Percentiles rank a stretch among this genome's conserved stretches.
Conservation (phyloP, 2,797 vertebrate genomes). For the Rachycentron canadum region DNA sequence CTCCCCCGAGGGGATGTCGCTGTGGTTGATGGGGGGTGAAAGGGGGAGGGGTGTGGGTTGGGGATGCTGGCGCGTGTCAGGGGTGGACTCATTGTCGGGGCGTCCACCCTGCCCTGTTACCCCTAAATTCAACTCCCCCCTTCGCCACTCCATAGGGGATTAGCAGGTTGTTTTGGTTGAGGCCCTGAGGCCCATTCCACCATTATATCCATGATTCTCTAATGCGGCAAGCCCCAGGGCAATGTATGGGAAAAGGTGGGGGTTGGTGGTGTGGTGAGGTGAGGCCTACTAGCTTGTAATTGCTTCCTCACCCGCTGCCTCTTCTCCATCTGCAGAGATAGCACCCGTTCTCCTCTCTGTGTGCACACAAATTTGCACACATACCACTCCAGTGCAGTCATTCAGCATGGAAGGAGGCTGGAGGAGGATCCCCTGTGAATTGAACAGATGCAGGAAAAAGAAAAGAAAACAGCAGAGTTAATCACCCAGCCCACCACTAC, state of each 20-base stretch:
- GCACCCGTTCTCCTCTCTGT: slow-evolving; percentile 37
- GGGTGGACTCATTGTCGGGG: slow-evolving; percentile 71
- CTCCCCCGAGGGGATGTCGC: slow-evolving; percentile 57
- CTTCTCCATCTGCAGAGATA: slow-evolving; percentile 71
- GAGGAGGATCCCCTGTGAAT: slow-evolving; percentile 55
- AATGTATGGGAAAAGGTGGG: slow-evolving; percentile 54
- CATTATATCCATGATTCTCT: slow-evolving; percentile 81
- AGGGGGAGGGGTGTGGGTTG: slow-evolving; percentile 8
- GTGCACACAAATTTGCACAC: slow-evolving; percentile 28
- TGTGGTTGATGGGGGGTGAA: slow-evolving; percentile 43
- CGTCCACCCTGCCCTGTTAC: slow-evolving; percentile 64
- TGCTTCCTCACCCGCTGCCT: slow-evolving; percentile 71
- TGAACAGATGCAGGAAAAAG: slow-evolving; percentile 53
- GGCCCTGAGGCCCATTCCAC: slow-evolving; percentile 78
- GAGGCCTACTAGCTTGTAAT: slow-evolving; percentile 81
- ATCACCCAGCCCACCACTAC: slow-evolving; percentile 20
- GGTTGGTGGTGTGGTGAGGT: slow-evolving; percentile 64
- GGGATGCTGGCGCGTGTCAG: slow-evolving; percentile 77
- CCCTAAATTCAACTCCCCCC: slow-evolving; percentile 46
- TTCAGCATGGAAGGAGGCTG: slow-evolving; percentile 41
- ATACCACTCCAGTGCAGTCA: slow-evolving; percentile 26
- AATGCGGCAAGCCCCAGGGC: slow-evolving; percentile 70
- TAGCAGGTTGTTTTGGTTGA: slow-evolving; percentile 85
- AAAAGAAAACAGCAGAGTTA: slow-evolving; percentile 29
- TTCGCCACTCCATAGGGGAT: slow-evolving; percentile 74